These are phyloP conservation scores for Dryas iulia DNA, from an alignment of 1,140 invertebrate species.

Conservation along the genomic window DNA sequence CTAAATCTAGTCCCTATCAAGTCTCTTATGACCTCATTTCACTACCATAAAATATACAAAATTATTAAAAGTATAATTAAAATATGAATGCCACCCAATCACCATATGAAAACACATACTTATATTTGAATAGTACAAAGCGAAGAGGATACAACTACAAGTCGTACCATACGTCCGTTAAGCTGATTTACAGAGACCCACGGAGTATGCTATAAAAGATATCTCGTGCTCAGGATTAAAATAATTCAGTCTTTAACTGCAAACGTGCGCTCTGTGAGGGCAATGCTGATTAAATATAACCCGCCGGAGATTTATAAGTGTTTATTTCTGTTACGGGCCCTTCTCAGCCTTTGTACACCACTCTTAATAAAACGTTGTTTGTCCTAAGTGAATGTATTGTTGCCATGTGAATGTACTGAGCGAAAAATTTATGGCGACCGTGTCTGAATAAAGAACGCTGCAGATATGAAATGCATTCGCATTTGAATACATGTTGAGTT, in stretches of 20 bases:
- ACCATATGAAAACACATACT: conserved; percentile 43
- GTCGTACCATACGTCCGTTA: conserved; percentile 59
- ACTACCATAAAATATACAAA: neutral
- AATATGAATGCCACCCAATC: neutral
- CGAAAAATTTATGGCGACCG: conserved; percentile 55
- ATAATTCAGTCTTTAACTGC: conserved; percentile 71
- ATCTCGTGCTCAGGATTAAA: conserved; percentile 65
- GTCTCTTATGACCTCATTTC: too few species aligned
- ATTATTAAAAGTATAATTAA: neutral
- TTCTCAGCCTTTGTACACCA: conserved; percentile 51
- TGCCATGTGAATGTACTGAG: conserved; percentile 44
- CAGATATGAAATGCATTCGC: conserved; percentile 1
- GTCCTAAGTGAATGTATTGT: conserved; percentile 60
- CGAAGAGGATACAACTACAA: conserved; percentile 59
- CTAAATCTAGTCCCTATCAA: too few species aligned
- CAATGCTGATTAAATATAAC: conserved; percentile 73
- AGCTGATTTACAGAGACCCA: conserved; percentile 73
- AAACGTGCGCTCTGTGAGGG: conserved; percentile 63
- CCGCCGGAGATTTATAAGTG: conserved; percentile 71
- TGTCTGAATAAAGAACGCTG: conserved; percentile 24
- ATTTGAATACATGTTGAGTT: neutral
- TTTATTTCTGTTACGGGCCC: conserved; percentile 59
- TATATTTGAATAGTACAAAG: conserved; percentile 62
- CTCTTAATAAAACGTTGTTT: conserved; percentile 65
- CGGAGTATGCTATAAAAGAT: conserved; percentile 65